phyloP scores from a whole-genome alignment of 1,140 invertebrate species.

The Palaemon carinicauda region DNA sequence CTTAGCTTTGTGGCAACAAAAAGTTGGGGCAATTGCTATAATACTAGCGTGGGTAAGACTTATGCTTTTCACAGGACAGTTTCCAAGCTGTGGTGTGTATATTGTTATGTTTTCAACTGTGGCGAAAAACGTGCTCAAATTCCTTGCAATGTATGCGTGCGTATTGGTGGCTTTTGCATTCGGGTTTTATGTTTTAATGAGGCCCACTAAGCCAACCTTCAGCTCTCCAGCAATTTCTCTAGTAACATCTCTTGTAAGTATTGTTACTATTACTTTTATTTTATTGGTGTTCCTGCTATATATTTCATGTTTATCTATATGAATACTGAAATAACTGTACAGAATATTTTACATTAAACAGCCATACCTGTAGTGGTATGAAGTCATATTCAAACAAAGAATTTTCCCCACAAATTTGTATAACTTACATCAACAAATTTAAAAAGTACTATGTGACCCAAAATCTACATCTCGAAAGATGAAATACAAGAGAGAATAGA shows the following conservation, averaged over 20 bases:
- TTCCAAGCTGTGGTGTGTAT: constrained; percentile 59
- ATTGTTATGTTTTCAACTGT: constrained; percentile 59
- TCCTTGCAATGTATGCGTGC: constrained; percentile 53
- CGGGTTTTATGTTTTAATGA: constrained; percentile 54
- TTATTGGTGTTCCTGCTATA: background rate
- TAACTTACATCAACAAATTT: too few species aligned
- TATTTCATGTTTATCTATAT: background rate
- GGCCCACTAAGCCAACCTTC: constrained; percentile 31
- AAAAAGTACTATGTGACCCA: too few species aligned
- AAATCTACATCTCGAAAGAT: too few species aligned
- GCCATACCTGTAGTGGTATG: too few species aligned
- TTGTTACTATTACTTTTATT: background rate
- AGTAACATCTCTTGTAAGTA: constrained; percentile 56
- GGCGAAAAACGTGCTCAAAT: constrained; percentile 52
- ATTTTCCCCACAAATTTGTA: too few species aligned
- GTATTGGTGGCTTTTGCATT: constrained; percentile 58
- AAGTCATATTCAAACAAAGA: too few species aligned
- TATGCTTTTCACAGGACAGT: constrained; percentile 56
- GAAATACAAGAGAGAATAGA: too few species aligned
- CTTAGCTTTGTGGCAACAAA: constrained; percentile 26
- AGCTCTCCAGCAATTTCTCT: constrained; percentile 22
- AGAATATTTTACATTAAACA: too few species aligned
- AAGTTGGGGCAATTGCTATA: constrained; percentile 34
- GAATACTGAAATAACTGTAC: too few species aligned
- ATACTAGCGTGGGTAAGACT: constrained; percentile 52